Evolutionary conservation across 1,140 invertebrate genomes (phyloP).

Genomic region (Papilio helenus): DNA sequence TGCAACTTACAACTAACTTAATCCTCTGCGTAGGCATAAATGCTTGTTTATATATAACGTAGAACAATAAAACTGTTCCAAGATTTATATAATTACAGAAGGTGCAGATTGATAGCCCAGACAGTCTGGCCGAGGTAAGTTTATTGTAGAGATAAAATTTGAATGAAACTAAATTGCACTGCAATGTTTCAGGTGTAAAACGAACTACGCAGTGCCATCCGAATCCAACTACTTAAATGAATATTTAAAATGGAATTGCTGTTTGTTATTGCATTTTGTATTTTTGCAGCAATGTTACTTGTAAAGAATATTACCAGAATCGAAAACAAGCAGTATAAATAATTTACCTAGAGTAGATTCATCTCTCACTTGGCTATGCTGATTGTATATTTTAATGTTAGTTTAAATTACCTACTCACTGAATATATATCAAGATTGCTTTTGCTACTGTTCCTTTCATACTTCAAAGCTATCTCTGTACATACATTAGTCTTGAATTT

Average conservation of each 20-base stretch:
- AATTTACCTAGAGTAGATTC: background rate
- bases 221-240: slow-evolving; percentile 1
- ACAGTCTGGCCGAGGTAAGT: background rate
- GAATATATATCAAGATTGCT: no score
- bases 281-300: background rate
- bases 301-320: background rate
- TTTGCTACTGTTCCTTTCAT: no score
- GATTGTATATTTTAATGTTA: no score
- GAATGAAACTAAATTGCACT: slow-evolving; percentile 4
- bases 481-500: no score
- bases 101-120: background rate
- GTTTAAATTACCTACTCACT: no score
- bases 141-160: slow-evolving; percentile 16
- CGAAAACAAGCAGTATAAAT: background rate
- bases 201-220: background rate
- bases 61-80: background rate
- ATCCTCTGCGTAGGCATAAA: background rate
- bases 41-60: background rate
- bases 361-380: background rate
- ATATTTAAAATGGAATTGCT: slow-evolving; percentile 16
- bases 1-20: background rate
- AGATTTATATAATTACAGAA: background rate
- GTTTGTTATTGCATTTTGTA: background rate
- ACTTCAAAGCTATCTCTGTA: no score
- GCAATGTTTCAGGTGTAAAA: slow-evolving; percentile 6